Evolutionary conservation across 2,888 invertebrate genomes (phyloP), one percentile per base, ranked within the genome.

Genomic region (Aromia moschata): DNA sequence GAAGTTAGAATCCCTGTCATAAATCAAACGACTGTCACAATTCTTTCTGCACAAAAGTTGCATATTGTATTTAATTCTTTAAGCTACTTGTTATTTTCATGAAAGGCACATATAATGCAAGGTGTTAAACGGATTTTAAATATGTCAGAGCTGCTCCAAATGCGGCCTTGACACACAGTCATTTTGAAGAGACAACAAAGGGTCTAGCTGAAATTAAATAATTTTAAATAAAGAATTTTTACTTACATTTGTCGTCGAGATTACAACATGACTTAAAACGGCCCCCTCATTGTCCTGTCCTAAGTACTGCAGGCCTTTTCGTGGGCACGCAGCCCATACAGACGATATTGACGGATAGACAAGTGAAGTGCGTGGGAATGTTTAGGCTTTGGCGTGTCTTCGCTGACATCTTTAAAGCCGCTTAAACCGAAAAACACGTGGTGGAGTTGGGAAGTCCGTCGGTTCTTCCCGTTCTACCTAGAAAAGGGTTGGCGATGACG

Each of bases 281-380:
- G 37, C 49, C 1, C 31, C 20, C 30, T 31, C 14, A 51, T 41
- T 40, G 41, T 52, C 40, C 49, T n/a, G 16, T 15, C 15, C 25
- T 52, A 52, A 52, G 41, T 52, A 25, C 52, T 30, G 31, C 41
- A 31, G 20, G 30, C 52, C 41, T 30, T 4, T 30, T 25, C 16
- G 38, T 16, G 41, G 52, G 52, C 52, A 41, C 41, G 52, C 41
- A 52, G 30, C 31, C 30, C 52, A 16, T 52, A 16, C 52, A 52
- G 52, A 52, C 41, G 52, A 52, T 25, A 9, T 38, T 56, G 58
- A 51, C 31, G 53, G 51, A 52, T 44, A n/a, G n/a, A n/a, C n/a
- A 63, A 56, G 53, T 60, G 54, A 67, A 68, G 62, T 62, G 61
- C 69, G 71, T 73, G 72, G 67, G 72, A 73, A 73, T 69, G 70